A percentile compares a stretch with the other conserved stretches of the same genome.
Conservation (phyloP, 2,888 invertebrate genomes). For the Polyommatus icarus region DNA sequence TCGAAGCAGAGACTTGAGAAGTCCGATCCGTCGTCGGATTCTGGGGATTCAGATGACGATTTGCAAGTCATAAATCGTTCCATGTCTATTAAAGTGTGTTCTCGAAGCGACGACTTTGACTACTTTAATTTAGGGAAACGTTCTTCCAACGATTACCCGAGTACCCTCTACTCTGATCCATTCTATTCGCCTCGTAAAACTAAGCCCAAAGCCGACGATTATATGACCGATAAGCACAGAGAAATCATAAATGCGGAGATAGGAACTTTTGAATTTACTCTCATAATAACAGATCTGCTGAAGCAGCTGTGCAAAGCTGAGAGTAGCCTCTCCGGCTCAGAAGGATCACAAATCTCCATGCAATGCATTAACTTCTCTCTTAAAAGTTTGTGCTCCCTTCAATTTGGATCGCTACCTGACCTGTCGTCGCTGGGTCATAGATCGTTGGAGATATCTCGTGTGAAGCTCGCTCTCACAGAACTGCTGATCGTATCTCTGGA, state of each 20-base stretch:
- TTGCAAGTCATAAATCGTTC: conserved; percentile 74
- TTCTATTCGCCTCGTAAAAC: conserved; percentile 59
- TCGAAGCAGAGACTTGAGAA: conserved; percentile 50
- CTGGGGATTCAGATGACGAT: conserved; percentile 73
- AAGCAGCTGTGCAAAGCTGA: conserved; percentile 78
- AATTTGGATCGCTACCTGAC: conserved; percentile 76
- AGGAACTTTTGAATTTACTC: conserved; percentile 78
- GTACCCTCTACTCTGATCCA: conserved; percentile 58
- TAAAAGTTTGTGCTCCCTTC: conserved; percentile 80
- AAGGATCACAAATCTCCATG: conserved; percentile 78
- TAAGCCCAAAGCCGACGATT: conserved; percentile 76
- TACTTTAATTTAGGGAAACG: conserved; percentile 78
- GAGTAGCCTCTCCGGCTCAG: conserved; percentile 72
- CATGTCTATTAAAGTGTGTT: conserved; percentile 75
- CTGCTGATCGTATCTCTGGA: conserved; percentile 80
- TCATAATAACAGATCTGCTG: conserved; percentile 79
- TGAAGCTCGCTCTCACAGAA: conserved; percentile 80
- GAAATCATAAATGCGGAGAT: conserved; percentile 76
- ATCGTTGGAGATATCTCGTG: conserved; percentile 62
- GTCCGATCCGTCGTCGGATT: conserved; percentile 66
- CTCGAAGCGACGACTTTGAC: conserved; percentile 82
- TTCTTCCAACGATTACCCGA: conserved; percentile 60
- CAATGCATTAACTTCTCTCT: conserved; percentile 82
- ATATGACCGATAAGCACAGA: conserved; percentile 74
- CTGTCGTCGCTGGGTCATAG: conserved; percentile 52